Evolutionary conservation across 37 sponge, comb jelly and placozoan species (phyloP), one percentile per base, ranked within the genome.

Genomic region (Theonella swinhoei): DNA sequence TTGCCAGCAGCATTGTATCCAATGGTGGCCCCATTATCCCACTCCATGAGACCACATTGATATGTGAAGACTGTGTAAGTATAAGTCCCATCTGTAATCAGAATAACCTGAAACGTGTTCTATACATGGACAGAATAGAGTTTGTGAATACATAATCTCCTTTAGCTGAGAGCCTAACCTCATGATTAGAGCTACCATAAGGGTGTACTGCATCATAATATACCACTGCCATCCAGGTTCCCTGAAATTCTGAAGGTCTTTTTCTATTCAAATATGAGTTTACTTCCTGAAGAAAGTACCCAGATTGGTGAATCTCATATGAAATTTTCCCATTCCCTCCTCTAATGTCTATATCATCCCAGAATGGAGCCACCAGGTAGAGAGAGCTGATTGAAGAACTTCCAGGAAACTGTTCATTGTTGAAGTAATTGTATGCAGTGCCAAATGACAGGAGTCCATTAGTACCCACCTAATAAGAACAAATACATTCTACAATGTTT

Each of bases 21-120:
- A 71, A 85, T 78, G 41, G 47, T 60, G 1, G 78, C 86, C 14
- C 62, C 71, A 35, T 62, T 78, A 4, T 54, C 40, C 85, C 85
- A 84, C 24, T 66, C 37, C 68, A 84, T 43, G 17, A 30, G 68
- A n/a, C 64, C 35, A 66, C 86, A 85, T 40, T 77, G 47, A 74
- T 85, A 85, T 54, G 86, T 85, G 43, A 85, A 85, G 39, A 85
- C 39, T 60, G 86, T 72, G 69, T 72, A 85, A 11, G 86, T 78
- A 63, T 31, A 34, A 25, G 25, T 9, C 0, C 73, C 79, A 78
- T 77, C 71, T 60, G 78, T 78, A 22, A 78, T n/a, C 1, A 85
- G 24, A 40, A 85, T 59, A 28, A 36, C 86, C 70, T 85, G 86
- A 72, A 39, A 85, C 24, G 86, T 77, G 29, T 85, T 85, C 19